Evolutionary conservation across 1,140 invertebrate genomes (phyloP), one percentile per base, ranked within the genome.

Genomic region (Drosophila ananassae): DNA sequence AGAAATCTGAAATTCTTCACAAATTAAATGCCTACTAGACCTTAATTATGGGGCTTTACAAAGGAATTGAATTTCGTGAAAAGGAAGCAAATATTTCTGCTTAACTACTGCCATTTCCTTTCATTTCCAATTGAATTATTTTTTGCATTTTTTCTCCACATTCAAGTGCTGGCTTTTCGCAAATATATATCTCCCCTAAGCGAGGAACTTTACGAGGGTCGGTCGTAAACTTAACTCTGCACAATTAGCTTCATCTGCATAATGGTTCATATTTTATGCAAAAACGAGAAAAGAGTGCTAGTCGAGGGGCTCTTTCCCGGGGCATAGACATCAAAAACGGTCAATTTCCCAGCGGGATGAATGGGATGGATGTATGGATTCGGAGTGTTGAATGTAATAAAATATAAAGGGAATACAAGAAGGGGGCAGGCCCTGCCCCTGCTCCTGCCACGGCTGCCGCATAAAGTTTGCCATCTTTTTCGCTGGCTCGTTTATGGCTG

Each of bases 231-330:
- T 59, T 30, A 53, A 73, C 48, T 72, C 67, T 24, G 47, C 67
- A 52, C 47, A 72, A 72, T 72, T 72, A 71, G 67, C 67, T 60
- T 71, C 68, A 72, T 72, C 68, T 72, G 67, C 67, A 72, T 72
- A 72, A 71, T 69, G 64, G 64, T 25, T 25, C 67, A 69, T 69
- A 68, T 69, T 69, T 69, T 69, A 69, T 68, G 66, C 30, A 9
- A 34, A 17, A 5, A 5, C 39, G 22, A 13, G 5, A 50, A 64
- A 41, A 28, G 44, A 64, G 62, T 50, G 54, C 25, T 64, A 22
- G 53, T 54, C 41, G 32, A 17, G 13, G 28, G 52, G 28, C 9
- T 25, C 58, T 48, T 12, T 56, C 7, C 41, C 28, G 22, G 50
- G 55, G 48, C 63, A 69, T 69, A 71, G 67, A 71, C 67, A 71